Conservation (phyloP, 2,888 invertebrate species). For the Habrosyne pyritoides region DNA sequence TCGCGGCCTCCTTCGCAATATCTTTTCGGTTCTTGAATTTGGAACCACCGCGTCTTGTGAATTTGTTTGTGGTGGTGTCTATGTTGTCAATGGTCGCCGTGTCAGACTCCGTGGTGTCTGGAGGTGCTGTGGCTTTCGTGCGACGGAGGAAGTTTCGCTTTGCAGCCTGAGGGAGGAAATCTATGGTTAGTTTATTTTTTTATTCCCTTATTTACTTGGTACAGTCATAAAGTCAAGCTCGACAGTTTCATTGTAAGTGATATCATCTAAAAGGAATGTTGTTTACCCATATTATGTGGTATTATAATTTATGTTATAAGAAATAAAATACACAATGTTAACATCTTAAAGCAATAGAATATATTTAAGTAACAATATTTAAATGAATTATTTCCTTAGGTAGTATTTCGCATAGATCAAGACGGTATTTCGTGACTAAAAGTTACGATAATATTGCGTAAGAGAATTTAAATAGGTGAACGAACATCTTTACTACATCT, state of each 20-base stretch:
- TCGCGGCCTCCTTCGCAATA: conserved; percentile 46
- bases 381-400: background rate
- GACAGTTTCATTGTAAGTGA: conserved; percentile 9
- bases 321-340: background rate
- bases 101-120: conserved; percentile 50
- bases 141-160: conserved; percentile 71
- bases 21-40: conserved; percentile 50
- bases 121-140: conserved; percentile 67
- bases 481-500: conserved; percentile 1
- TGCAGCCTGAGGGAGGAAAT: conserved; percentile 52
- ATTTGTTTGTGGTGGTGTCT: conserved; percentile 59
- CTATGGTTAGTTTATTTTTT: conserved; percentile 41
- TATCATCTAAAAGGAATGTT: conserved; percentile 30
- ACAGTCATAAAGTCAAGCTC: background rate
- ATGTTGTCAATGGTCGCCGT: conserved; percentile 41
- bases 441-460: conserved; percentile 6
- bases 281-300: conserved; percentile 18
- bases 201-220: conserved; percentile 12
- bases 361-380: background rate
- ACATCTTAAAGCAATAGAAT: background rate
- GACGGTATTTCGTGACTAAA: background rate
- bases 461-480: background rate
- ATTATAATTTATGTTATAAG: background rate
- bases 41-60: conserved; percentile 45
- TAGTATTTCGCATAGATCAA: background rate